phyloP scores from a whole-genome alignment of 2,888 invertebrate genomes.

The Creontiades dilutus region DNA sequence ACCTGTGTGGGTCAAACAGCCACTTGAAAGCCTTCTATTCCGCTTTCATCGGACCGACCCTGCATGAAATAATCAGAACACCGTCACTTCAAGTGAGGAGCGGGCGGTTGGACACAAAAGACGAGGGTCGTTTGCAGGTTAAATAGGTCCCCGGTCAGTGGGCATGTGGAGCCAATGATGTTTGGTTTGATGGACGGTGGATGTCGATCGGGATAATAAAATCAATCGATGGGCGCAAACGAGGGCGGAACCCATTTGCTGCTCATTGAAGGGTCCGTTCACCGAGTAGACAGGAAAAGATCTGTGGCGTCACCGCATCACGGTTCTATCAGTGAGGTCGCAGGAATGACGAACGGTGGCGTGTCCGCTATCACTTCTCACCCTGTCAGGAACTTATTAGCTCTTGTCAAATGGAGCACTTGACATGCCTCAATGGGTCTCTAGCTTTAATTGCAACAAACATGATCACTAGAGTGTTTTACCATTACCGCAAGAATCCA shows the following conservation, averaged over 20 bases:
- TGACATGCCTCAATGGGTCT: background rate
- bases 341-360: constrained; percentile 4
- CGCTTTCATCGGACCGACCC: too few species aligned
- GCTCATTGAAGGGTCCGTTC: constrained; percentile 13
- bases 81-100: background rate
- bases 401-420: background rate
- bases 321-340: background rate
- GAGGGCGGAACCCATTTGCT: background rate
- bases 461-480: too few species aligned
- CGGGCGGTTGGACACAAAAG: background rate
- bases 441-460: too few species aligned
- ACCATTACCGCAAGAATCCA: too few species aligned
- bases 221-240: background rate
- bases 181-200: constrained; percentile 13
- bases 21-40: too few species aligned
- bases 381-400: background rate
- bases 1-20: too few species aligned
- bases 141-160: constrained; percentile 9
- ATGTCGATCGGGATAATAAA: constrained; percentile 11
- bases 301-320: background rate
- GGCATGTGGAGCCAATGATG: constrained; percentile 4
- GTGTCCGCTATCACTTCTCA: background rate
- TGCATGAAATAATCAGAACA: background rate
- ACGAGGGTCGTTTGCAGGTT: constrained; percentile 30
- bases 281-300: background rate